Evolutionary conservation across 2,113 vertebrate species (phyloP).

Genomic region (Regulus satrapa): DNA sequence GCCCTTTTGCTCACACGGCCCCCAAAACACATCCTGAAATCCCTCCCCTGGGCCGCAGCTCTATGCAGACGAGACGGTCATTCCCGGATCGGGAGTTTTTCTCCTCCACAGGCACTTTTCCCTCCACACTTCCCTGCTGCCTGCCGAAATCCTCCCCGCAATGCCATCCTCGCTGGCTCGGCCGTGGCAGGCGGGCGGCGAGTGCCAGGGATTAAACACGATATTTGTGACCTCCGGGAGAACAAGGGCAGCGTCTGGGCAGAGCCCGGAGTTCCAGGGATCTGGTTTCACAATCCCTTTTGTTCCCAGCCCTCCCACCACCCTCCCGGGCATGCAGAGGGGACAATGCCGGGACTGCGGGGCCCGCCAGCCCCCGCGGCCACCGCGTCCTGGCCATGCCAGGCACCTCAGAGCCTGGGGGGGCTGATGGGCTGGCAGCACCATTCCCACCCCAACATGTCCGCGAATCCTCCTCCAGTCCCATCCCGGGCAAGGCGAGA

Average conservation of each 20-base stretch:
- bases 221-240: neutral
- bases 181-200: fast-evolving
- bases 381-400: fast-evolving
- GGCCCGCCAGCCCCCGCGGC: neutral
- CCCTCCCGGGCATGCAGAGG: neutral
- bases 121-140: neutral
- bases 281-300: neutral
- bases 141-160: neutral
- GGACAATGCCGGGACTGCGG: neutral
- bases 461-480: neutral
- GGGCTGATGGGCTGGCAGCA: neutral
- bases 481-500: neutral
- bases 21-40: neutral
- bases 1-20: neutral
- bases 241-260: neutral
- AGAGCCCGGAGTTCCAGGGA: neutral
- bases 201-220: neutral
- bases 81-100: neutral
- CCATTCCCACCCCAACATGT: neutral
- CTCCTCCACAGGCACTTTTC: neutral
- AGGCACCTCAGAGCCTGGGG: neutral
- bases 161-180: neutral
- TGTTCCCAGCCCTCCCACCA: neutral
- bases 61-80: fast-evolving
- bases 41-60: neutral